Conservation (phyloP, 2,113 vertebrate species). For the Lepus timidus region DNA sequence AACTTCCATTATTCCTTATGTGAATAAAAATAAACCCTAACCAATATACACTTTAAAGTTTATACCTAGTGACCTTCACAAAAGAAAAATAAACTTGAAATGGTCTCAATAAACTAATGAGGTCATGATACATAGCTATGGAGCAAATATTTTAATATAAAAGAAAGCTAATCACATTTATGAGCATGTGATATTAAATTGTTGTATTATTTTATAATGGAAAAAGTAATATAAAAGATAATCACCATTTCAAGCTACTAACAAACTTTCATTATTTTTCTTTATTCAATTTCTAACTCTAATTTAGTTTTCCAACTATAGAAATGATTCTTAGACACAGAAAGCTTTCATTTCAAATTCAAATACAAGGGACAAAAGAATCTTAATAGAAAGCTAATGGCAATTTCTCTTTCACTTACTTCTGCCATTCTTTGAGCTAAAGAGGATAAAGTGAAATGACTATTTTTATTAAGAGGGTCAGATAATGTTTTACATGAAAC, state of each 20-base stretch:
- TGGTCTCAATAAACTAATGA: not conserved
- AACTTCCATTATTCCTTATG: not conserved
- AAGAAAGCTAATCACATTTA: conserved; percentile 18
- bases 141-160: conserved; percentile 25
- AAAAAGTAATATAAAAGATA: conserved; percentile 57
- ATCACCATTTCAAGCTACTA: conserved; percentile 36
- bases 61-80: not conserved
- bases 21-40: not conserved
- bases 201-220: conserved; percentile 40
- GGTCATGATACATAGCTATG: not conserved
- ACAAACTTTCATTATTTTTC: conserved; percentile 52
- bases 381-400: conserved; percentile 39
- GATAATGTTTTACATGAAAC: not conserved
- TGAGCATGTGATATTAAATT: not conserved
- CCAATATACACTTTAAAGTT: not conserved
- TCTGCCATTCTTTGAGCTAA: conserved; percentile 28
- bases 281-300: conserved; percentile 67
- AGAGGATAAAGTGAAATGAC: conserved; percentile 15
- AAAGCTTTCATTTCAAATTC: conserved; percentile 58
- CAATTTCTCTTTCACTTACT: conserved; percentile 51
- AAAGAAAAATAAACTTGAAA: not conserved
- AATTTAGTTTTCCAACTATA: conserved; percentile 58
- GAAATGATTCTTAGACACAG: conserved; percentile 57
- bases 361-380: not conserved
- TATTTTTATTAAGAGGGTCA: conserved; percentile 29